Evolutionary conservation across 2,797 vertebrate genomes (phyloP).

Genomic region (Florisuga fusca): DNA sequence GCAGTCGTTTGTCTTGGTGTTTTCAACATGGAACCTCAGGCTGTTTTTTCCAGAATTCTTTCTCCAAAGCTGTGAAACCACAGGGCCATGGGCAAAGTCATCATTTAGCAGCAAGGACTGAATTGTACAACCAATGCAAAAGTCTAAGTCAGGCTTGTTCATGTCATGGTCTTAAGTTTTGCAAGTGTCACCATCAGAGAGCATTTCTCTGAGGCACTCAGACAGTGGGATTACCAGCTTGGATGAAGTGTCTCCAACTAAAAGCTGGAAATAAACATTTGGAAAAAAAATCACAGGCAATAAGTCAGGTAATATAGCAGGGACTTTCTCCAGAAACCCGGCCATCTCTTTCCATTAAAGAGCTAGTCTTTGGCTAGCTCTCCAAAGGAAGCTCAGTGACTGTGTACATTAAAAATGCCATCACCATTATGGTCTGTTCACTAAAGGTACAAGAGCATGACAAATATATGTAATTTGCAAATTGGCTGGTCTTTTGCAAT

Average conservation of each 20-base stretch:
- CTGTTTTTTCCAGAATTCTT: not conserved
- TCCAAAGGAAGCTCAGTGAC: conserved; percentile 51
- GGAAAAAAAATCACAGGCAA: not conserved
- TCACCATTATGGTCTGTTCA: conserved; percentile 78
- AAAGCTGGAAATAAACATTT: not conserved
- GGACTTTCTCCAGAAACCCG: conserved; percentile 27
- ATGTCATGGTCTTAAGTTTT: accelerated
- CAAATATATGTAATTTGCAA: conserved; percentile 86
- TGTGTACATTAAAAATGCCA: conserved; percentile 74
- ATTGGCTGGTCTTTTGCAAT: conserved; percentile 85
- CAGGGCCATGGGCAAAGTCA: not conserved
- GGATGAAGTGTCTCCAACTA: not conserved
- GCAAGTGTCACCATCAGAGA: not conserved
- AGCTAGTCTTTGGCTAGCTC: conserved; percentile 58
- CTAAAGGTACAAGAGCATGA: conserved; percentile 85
- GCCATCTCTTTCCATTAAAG: conserved; percentile 8
- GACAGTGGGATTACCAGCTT: not conserved
- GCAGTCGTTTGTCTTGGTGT: accelerated
- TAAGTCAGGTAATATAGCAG: conserved; percentile 13
- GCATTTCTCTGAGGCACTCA: not conserved
- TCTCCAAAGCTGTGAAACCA: not conserved
- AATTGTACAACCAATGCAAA: not conserved
- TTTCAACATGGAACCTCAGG: not conserved
- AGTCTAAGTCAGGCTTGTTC: not conserved
- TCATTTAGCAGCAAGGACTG: not conserved